Conservation (phyloP, 2,113 vertebrate species). For the Limnothrissa miodon region DNA sequence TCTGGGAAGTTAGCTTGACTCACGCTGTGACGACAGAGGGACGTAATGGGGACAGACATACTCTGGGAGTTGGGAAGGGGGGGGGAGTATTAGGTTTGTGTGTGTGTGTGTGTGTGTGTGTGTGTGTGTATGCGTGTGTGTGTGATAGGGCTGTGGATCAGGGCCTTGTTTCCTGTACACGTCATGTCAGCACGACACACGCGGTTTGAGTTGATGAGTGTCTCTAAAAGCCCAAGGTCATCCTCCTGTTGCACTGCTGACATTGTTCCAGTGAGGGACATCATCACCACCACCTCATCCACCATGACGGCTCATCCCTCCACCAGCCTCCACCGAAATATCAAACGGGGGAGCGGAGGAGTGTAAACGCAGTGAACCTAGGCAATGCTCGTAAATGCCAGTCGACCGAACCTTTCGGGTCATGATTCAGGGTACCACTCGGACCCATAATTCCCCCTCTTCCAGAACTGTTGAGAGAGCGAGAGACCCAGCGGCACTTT, state of each 20-base stretch:
- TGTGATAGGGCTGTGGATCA: background rate
- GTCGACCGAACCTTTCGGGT: constrained; percentile 16
- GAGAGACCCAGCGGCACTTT: background rate
- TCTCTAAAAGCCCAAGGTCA: background rate
- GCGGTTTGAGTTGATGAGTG: background rate
- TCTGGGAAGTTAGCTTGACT: background rate
- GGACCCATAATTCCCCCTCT: constrained; percentile 20
- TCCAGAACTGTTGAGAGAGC: background rate
- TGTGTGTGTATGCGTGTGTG: background rate
- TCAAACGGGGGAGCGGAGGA: constrained; percentile 8
- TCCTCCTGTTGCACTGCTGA: background rate
- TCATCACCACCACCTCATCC: background rate
- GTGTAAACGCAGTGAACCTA: constrained; percentile 16
- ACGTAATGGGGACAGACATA: background rate
- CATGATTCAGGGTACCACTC: constrained; percentile 27
- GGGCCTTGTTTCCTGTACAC: background rate
- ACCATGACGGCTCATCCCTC: background rate
- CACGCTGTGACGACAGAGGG: background rate
- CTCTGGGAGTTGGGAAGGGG: too few species aligned
- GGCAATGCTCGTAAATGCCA: constrained; percentile 17
- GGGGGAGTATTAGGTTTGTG: too few species aligned
- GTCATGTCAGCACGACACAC: background rate
- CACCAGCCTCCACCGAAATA: constrained; percentile 11
- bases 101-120: background rate
- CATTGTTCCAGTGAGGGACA: background rate